Base-by-base conservation (phyloP, 2,888 invertebrate genomes). In the Pachycephus smyrnensis region DNA sequence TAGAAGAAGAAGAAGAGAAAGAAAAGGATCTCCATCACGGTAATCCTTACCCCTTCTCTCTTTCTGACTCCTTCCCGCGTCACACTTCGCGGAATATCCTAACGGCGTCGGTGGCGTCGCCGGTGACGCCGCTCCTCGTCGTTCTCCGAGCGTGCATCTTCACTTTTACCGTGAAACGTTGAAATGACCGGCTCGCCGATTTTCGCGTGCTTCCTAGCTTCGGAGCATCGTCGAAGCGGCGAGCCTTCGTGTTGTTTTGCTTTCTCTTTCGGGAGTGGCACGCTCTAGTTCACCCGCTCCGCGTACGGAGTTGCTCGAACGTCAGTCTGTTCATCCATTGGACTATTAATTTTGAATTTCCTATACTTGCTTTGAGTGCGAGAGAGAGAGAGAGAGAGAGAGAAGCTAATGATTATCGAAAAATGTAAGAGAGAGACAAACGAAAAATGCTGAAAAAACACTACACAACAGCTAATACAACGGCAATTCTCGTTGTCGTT, bases 221-320 rank as follows among this genome's bases (percentile, higher is more conserved):
- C 73, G 77, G 75, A 78, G 75, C 77, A 76, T 77, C 74, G 77
- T 73, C 74, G 77, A 80, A 78, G 76, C 73, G 77, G 78, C 81
- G 75, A 84, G 82, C 84, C 83, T 84, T 84, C 86, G 86, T 87
- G 88, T 90, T 90, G 90, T 91, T 91, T 91, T 91, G 91, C 91
- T 91, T 91, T 91, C 91, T 91, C 91, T 91, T 91, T 91, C 91
- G 90, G 90, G 90, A 91, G 90, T 90, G 90, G 90, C 90, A 91
- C 89, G 91, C 91, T 91, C 91, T 91, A 91, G 89, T 91, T 91
- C 88, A 81, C 88, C 81, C 87, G 84, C 83, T 71, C 71, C 71
- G 32, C 71, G 71, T 55, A 55, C 71, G 71, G n/a, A 71, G 71
- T 31, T 33, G 71, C 23, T 33, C 3, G 71, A 12, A 31, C 71